Percentiles rank a stretch among this genome's conserved stretches.
Conservation (phyloP, 2,113 vertebrate species). For the Archocentrus centrarchus region DNA sequence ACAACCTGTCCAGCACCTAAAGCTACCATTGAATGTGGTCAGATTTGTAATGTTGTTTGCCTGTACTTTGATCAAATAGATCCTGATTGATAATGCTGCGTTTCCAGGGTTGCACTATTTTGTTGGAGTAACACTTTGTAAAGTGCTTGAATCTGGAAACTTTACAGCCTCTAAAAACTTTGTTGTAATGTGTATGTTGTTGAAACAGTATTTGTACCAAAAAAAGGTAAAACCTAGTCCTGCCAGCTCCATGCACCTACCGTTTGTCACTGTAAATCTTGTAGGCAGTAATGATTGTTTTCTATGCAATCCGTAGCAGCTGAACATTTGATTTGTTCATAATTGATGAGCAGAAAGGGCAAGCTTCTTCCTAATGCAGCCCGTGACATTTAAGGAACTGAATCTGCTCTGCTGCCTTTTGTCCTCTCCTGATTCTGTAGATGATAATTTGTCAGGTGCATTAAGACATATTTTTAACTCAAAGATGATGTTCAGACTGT, state of each 20-base stretch:
- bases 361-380: not conserved
- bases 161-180: not conserved
- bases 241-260: not conserved
- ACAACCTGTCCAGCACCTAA: not conserved
- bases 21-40: not conserved
- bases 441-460: conserved; percentile 13
- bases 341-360: conserved; percentile 50
- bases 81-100: not conserved
- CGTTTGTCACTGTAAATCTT: not conserved
- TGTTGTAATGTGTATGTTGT: not conserved
- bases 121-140: not conserved
- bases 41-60: not conserved
- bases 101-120: not conserved
- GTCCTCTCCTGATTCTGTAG: not conserved
- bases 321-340: conserved; percentile 36
- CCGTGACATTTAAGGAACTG: not conserved
- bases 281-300: conserved; percentile 36
- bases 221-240: not conserved
- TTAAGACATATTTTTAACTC: not conserved
- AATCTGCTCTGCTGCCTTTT: not conserved
- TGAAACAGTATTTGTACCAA: not conserved
- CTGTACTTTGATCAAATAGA: not conserved
- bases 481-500: not conserved
- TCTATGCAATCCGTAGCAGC: not conserved
- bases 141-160: not conserved